phyloP scores from a whole-genome alignment of 2,888 invertebrate species.

The Hirudinaria manillensis region DNA sequence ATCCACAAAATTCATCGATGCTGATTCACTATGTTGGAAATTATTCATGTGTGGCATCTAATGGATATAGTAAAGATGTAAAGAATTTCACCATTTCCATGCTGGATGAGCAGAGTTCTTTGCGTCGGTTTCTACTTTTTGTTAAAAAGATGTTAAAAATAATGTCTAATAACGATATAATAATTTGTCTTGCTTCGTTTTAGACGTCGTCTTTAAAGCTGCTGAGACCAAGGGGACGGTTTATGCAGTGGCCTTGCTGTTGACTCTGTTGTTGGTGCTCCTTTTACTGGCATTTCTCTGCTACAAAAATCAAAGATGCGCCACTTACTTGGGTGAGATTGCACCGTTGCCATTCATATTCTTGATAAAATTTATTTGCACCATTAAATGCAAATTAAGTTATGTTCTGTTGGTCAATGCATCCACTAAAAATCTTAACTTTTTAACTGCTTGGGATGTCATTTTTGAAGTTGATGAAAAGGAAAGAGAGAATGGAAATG shows the following conservation, averaged over 20 bases:
- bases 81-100: not conserved
- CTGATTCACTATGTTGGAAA: conserved; percentile 17
- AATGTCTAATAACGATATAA: not conserved
- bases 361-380: not conserved
- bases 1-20: conserved; percentile 16
- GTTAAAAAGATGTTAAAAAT: not conserved
- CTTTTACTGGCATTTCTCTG: not conserved
- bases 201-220: not conserved
- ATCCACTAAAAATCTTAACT: too few species aligned
- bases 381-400: too few species aligned
- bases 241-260: not conserved
- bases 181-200: not conserved
- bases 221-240: not conserved
- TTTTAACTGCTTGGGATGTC: too few species aligned
- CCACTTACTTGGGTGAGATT: conserved; percentile 2
- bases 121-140: conserved; percentile 8
- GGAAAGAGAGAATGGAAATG: conserved; percentile 41
- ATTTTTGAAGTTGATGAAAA: conserved; percentile 47
- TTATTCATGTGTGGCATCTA: conserved; percentile 29
- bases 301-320: conserved; percentile 2
- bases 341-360: not conserved
- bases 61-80: conserved; percentile 29
- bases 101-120: not conserved
- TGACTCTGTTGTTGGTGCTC: not conserved
- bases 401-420: too few species aligned